Conservation (phyloP, 2,888 invertebrate species). For the Ophraella communa region DNA sequence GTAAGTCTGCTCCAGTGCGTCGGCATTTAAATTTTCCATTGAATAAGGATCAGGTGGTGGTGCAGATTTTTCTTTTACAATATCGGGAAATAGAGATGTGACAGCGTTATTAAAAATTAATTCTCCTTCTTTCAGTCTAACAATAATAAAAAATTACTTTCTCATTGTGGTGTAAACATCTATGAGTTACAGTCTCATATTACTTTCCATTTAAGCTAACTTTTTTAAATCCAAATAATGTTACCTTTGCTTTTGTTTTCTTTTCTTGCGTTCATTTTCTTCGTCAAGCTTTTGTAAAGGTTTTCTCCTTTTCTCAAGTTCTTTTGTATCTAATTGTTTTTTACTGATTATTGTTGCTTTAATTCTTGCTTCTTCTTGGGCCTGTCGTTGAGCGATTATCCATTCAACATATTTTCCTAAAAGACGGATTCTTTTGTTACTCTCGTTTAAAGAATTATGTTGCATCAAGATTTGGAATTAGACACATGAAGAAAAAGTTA, state of each 20-base stretch:
- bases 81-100: constrained; percentile 68
- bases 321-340: constrained; percentile 67
- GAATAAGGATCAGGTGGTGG: constrained; percentile 57
- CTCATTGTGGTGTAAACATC: background rate
- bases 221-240: too few species aligned
- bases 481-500: too few species aligned
- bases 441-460: too few species aligned
- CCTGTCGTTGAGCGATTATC: constrained; percentile 61
- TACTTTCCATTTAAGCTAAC: too few species aligned
- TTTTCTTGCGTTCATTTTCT: constrained; percentile 65
- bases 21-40: constrained; percentile 17
- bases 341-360: constrained; percentile 69
- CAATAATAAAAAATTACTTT: background rate
- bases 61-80: constrained; percentile 61
- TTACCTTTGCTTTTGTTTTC: constrained; percentile 60
- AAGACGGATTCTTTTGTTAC: constrained; percentile 3
- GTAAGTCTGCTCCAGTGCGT: constrained; percentile 51
- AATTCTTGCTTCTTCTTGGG: constrained; percentile 70
- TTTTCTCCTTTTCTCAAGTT: constrained; percentile 67
- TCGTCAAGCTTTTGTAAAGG: constrained; percentile 67
- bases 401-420: constrained; percentile 48
- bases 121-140: constrained; percentile 63
- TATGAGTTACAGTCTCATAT: too few species aligned
- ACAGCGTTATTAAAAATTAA: constrained; percentile 72
- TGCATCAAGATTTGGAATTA: too few species aligned